Base-by-base conservation (phyloP, 2,797 vertebrate species). In the Bryconaethiops microstoma region DNA sequence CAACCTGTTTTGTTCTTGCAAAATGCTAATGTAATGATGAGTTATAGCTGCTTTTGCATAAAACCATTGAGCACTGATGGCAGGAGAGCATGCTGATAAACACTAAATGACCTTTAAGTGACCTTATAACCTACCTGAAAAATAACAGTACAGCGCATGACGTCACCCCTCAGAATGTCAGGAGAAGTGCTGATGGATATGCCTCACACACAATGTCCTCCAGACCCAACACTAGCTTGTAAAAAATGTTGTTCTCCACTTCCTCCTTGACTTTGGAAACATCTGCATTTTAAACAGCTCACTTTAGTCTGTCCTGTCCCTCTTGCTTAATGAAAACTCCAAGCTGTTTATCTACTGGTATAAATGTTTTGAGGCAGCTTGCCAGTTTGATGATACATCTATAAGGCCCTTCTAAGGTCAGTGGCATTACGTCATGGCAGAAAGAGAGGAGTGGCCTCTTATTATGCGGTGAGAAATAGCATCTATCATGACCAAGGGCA, bases 201-300 rank as follows among this genome's bases (percentile, higher is more conserved):
- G 29, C 1, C 12, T 14, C 14, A 39, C 4, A 17, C 14, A 65
- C 1, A 40, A 40, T 3, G 5, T 16, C 35, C n/a, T n/a, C n/a
- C n/a, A n/a, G n/a, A n/a, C n/a, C n/a, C n/a, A n/a, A n/a, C n/a
- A n/a, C 35, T 67, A 67, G 40, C 67, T 25, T 4, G 13, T 48
- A 50, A 48, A 69, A 14, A 48, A 19, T 50, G 16, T 50, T 50
- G 23, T 50, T 50, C 5, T 10, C 50, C 16, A 39, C 48, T 48
- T 74, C 8, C 21, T 21, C 35, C n/a, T 39, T 78, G 84, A 87
- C 86, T 35, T 79, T 86, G 62, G 82, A 76, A 78, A 64, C 62
- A 64, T 62, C 23, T 62, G 48, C 75, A 68, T 68, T 25, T 77
- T n/a, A 21, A 73, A 50, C 42, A 62, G 45, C 23, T 14, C 35